Evolutionary conservation across 2,113 vertebrate species (phyloP), one percentile per base, ranked within the genome.

Genomic region (Excalfactoria chinensis): DNA sequence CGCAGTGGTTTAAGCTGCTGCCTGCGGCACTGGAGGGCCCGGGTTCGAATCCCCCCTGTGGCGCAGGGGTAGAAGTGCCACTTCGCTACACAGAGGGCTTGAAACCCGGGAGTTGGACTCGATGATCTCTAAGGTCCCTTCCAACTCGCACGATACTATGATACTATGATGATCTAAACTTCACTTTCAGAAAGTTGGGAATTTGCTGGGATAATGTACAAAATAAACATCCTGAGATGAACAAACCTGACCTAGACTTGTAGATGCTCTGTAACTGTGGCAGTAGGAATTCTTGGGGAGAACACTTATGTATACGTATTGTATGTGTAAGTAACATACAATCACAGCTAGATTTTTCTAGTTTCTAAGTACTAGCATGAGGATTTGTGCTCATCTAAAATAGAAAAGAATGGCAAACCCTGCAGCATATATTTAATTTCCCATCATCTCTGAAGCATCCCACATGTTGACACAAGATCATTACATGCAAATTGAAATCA

Each of bases 191-290:
- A 62, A 89, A 34, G 34, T 4, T 69, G n/a, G 28, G 44, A 72
- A 84, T 84, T 90, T 82, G 5, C 30, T 95, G 58, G n/a, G 81
- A 14, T 64, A 73, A n/a, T 35, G 6, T 58, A 66, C 25, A 76
- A 91, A 75, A 66, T 21, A 78, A 78, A 32, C 13, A 25, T 49
- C 88, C 84, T 66, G 75, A 64, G 21, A 2, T 84, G 40, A 75
- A 37, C 18, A 74, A 64, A 53, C 8, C 2, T 34, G 17, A 71
- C 53, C 26, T 75, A 20, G 19, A 37, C n/a, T 56, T 3, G 0
- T 32, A 73, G 60, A 43, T 43, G 26, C 51, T 64, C 32, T 72
- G 34, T 4, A 4, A 18, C 37, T 69, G 34, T 78, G 35, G 8
- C 60, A 43, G 10, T 11, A 66, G 44, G 19, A 91, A 40, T 73